phyloP scores from a whole-genome alignment of 2,797 vertebrate species.

The Ptychadena robeensis region DNA sequence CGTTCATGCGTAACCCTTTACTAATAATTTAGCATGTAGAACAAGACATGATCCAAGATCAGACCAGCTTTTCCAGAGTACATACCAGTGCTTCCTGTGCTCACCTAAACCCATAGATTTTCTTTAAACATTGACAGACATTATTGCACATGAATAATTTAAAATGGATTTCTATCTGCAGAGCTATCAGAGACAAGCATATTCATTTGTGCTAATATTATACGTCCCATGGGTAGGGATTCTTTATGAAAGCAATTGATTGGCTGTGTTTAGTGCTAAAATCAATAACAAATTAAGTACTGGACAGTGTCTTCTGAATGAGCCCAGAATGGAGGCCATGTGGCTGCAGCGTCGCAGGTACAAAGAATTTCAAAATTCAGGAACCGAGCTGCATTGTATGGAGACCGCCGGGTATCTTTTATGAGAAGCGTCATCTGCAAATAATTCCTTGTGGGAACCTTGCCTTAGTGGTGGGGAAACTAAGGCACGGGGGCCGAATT shows the following conservation, averaged over 20 bases:
- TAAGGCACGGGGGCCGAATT: no score
- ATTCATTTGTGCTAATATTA: slow-evolving; percentile 65
- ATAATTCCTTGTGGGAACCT: no score
- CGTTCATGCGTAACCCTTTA: neutral
- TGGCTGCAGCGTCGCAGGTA: neutral
- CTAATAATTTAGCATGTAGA: neutral
- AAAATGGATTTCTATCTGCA: slow-evolving; percentile 50
- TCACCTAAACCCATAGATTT: slow-evolving; percentile 43
- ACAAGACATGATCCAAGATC: neutral
- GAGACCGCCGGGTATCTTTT: no score
- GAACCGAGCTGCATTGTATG: neutral
- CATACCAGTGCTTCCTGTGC: neutral
- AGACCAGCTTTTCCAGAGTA: neutral
- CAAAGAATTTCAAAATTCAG: neutral
- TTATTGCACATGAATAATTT: slow-evolving; percentile 57
- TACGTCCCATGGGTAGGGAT: slow-evolving; percentile 63
- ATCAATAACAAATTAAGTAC: slow-evolving; percentile 63
- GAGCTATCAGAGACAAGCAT: slow-evolving; percentile 57
- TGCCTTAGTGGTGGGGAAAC: no score
- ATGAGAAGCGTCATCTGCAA: no score
- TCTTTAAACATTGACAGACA: slow-evolving; percentile 36
- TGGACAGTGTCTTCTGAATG: slow-evolving; percentile 48
- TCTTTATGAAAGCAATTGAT: slow-evolving; percentile 63
- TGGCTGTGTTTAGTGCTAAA: slow-evolving; percentile 65
- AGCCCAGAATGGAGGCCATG: neutral